Evolutionary conservation across 2,888 invertebrate species (phyloP).

Genomic region (Caenorhabditis angaria): DNA sequence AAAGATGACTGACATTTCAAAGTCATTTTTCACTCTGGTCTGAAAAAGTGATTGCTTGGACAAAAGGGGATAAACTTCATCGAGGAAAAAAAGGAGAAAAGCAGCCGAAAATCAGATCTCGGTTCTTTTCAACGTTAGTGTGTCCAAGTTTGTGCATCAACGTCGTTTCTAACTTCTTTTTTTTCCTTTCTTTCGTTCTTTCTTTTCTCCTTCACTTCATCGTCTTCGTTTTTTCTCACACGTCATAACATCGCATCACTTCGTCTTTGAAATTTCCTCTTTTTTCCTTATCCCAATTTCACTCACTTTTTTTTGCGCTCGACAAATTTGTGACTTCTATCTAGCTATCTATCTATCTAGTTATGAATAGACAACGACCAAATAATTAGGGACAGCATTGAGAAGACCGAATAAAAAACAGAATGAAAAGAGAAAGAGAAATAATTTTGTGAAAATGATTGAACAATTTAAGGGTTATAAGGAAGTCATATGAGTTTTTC

Average conservation of each 20-base stretch:
- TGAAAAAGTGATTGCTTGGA: too few relatives aligned
- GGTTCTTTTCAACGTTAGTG: slow-evolving; percentile 17
- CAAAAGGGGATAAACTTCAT: not conserved
- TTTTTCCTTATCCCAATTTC: not conserved
- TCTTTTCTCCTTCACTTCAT: slow-evolving; percentile 7
- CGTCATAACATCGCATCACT: slow-evolving; percentile 6
- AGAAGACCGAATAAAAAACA: not conserved
- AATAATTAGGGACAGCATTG: not conserved
- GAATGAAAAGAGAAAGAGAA: not conserved
- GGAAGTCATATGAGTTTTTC: slow-evolving; percentile 3
- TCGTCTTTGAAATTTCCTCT: slow-evolving; percentile 7
- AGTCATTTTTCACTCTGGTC: too few relatives aligned
- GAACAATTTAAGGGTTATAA: slow-evolving; percentile 1
- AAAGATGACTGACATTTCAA: too few relatives aligned
- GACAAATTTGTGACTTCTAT: too few relatives aligned
- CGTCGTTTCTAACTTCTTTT: not conserved
- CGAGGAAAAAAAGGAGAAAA: not conserved
- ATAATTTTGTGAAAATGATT: not conserved
- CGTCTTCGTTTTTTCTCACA: slow-evolving; percentile 9
- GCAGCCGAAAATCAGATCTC: slow-evolving; percentile 27
- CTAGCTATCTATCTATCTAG: too few relatives aligned
- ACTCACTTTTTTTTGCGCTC: not conserved
- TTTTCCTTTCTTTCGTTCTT: slow-evolving; percentile 6
- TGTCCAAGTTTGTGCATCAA: slow-evolving; percentile 3
- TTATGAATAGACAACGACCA: too few relatives aligned